phyloP scores from a whole-genome alignment of 2,113 vertebrate species.

The Mustelus asterias region DNA sequence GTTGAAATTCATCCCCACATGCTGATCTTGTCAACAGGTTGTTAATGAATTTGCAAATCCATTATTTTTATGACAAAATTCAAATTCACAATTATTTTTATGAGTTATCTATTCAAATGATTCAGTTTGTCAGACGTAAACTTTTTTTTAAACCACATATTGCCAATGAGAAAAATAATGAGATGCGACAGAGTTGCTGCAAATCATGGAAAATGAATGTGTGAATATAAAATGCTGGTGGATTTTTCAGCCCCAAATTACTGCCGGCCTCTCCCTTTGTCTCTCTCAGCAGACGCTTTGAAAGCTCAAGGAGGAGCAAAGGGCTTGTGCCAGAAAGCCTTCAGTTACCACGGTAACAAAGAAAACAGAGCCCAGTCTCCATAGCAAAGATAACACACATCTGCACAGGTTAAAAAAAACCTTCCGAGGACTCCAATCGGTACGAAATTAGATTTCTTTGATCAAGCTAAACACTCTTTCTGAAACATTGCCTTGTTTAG shows the following conservation, averaged over 20 bases:
- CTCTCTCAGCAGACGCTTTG: slow-evolving; percentile 81
- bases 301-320: slow-evolving; percentile 87
- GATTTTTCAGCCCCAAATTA: slow-evolving; percentile 53
- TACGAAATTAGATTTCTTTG: slow-evolving; percentile 58
- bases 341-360: slow-evolving; percentile 95
- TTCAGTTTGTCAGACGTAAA: not conserved
- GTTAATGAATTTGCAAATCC: not conserved
- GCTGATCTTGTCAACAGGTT: not conserved
- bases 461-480: not conserved
- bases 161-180: not conserved
- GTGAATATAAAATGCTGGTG: slow-evolving; percentile 1
- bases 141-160: not conserved
- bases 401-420: slow-evolving; percentile 74
- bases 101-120: not conserved
- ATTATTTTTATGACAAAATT: not conserved
- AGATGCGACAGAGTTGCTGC: not conserved
- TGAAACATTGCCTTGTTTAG: not conserved
- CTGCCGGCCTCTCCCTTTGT: slow-evolving; percentile 76
- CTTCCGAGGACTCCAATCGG: slow-evolving; percentile 76
- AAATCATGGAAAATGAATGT: not conserved
- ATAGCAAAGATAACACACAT: slow-evolving; percentile 89
- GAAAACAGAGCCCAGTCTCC: slow-evolving; percentile 84
- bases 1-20: not conserved
- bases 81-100: not conserved
- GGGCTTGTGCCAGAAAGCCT: slow-evolving; percentile 72